Evolutionary conservation across 2,797 vertebrate species (phyloP).

Genomic region (Craterocephalus amniculus): DNA sequence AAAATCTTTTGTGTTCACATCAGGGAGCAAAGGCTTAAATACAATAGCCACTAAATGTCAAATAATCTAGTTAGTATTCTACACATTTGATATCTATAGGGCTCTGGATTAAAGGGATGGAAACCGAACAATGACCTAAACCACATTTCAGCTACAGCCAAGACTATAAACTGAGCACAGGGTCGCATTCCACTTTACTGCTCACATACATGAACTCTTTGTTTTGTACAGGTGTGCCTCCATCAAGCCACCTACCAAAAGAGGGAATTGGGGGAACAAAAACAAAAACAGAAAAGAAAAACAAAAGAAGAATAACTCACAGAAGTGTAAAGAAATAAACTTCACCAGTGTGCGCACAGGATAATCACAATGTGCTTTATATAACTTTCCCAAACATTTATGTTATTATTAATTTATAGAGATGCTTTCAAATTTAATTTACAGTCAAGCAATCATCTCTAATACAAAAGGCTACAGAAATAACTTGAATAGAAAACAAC

Average conservation of each 20-base stretch:
- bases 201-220: constrained; percentile 92
- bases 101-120: constrained; percentile 44
- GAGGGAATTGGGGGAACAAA: constrained; percentile 50
- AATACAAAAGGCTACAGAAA: neutral
- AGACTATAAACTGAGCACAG: constrained; percentile 16
- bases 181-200: constrained; percentile 26
- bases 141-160: constrained; percentile 49
- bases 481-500: neutral
- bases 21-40: neutral
- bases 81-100: constrained; percentile 9
- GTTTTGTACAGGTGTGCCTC: constrained; percentile 88
- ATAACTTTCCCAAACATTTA: constrained; percentile 6
- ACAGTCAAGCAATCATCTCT: neutral
- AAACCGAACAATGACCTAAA: constrained; percentile 20
- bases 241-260: constrained; percentile 91
- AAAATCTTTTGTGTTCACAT: neutral
- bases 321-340: neutral
- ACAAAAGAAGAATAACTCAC: neutral
- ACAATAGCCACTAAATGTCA: constrained; percentile 30
- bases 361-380: neutral
- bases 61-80: constrained; percentile 7
- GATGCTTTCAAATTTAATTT: neutral
- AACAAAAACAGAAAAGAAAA: too few species aligned
- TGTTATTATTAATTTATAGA: neutral
- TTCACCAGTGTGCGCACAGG: neutral